Base-by-base conservation (phyloP, 1,140 invertebrate genomes). In the Anastatus disparis region DNA sequence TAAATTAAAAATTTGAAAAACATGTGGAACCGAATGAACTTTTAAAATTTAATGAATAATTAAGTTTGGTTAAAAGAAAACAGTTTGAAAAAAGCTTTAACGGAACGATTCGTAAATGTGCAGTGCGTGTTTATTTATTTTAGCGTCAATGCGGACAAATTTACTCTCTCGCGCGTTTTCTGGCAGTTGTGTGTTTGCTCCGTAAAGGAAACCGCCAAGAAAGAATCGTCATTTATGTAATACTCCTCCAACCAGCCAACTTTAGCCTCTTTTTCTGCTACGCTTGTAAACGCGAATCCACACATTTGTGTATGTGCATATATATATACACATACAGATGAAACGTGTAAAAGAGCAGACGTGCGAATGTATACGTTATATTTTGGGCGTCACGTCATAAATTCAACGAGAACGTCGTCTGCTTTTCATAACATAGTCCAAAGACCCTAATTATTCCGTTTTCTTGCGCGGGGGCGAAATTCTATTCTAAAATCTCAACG, bases 171-270 rank as follows among this genome's bases (percentile, higher is more conserved):
- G n/a, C 22, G 26, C 26, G 50, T 63, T 74, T n/a, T n/a, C n/a
- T 76, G 73, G 74, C 73, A 72, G 66, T 69, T 62, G 69, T 72
- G 26, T 38, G n/a, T 15, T 4, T 0, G 53, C 67, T 46, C 40
- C 61, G 61, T 35, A 72, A 74, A 71, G 58, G 73, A 66, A 77
- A 56, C 46, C 58, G 66, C 65, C 72, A 61, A 75, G 63, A 78
- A 82, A 78, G 75, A 78, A 76, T 71, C 74, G 71, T 78, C 78
- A 76, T 82, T 81, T 81, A 77, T 81, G 74, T 79, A 82, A 82
- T 79, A 72, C 73, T 68, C 73, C 71, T 69, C 65, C 71, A 69
- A 68, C 65, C 50, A 29, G 77, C 79, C 77, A 81, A 81, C 72
- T 80, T 82, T 83, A 81, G 77, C 74, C 64, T 69, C 74, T 71